Evolutionary conservation across 1,140 invertebrate species (phyloP).

Genomic region (Papilio helenus): DNA sequence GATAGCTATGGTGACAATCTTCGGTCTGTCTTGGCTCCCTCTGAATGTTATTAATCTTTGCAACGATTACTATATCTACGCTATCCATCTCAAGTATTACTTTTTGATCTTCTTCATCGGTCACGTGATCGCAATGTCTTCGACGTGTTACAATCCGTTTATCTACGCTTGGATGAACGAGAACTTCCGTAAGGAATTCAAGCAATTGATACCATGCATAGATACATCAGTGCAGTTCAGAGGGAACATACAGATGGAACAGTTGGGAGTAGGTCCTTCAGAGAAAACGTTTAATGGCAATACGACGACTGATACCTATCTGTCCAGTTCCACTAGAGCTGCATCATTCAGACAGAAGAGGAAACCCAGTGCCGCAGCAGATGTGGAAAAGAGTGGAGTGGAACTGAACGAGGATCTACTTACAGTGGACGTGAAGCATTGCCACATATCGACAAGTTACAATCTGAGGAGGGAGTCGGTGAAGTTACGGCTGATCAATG

Average conservation of each 20-base stretch:
- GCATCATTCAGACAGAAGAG: slow-evolving; percentile 76
- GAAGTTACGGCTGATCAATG: slow-evolving; percentile 78
- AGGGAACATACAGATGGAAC: slow-evolving; percentile 69
- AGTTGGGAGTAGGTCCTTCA: slow-evolving; percentile 79
- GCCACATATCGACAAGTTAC: slow-evolving; percentile 79
- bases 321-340: slow-evolving; percentile 70
- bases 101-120: slow-evolving; percentile 93
- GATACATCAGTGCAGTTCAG: slow-evolving; percentile 75
- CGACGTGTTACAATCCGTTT: slow-evolving; percentile 97
- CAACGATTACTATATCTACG: slow-evolving; percentile 91
- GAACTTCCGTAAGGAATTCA: slow-evolving; percentile 98
- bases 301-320: slow-evolving; percentile 80
- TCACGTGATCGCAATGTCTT: slow-evolving; percentile 97
- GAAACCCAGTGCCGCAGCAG: slow-evolving; percentile 75
- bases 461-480: slow-evolving; percentile 78
- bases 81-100: slow-evolving; percentile 91
- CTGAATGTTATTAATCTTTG: slow-evolving; percentile 96
- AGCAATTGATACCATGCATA: slow-evolving; percentile 92
- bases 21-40: slow-evolving; percentile 97
- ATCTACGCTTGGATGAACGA: slow-evolving; percentile 98
- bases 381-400: slow-evolving; percentile 78
- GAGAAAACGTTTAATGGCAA: slow-evolving; percentile 90
- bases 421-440: slow-evolving; percentile 76
- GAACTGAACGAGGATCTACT: slow-evolving; percentile 78
- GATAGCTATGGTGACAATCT: slow-evolving; percentile 98